Evolutionary conservation across 1,140 invertebrate species (phyloP).

Genomic region (Bombus waltoni): DNA sequence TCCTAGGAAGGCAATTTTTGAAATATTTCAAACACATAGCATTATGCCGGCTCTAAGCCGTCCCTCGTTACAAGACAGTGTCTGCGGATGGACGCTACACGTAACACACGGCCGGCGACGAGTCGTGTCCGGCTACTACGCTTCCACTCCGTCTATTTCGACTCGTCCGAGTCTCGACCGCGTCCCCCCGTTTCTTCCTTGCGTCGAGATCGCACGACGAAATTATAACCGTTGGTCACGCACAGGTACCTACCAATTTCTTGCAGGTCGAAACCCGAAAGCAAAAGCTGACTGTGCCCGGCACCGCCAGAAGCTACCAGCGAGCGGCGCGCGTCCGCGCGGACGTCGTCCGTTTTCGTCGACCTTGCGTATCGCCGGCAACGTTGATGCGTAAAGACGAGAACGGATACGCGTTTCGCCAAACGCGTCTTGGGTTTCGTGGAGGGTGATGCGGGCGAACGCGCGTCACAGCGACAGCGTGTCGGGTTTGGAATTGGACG

Average conservation of each 20-base stretch:
- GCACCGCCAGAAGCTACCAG: not conserved
- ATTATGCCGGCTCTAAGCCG: conserved; percentile 75
- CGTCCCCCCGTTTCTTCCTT: not conserved
- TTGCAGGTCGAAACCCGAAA: conserved; percentile 35
- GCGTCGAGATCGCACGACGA: conserved; percentile 22
- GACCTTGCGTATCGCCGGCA: no score
- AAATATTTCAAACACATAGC: conserved; percentile 82
- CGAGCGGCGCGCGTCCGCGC: no score
- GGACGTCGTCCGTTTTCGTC: no score
- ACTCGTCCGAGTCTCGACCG: not conserved
- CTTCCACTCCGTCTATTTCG: not conserved
- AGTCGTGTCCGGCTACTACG: no score
- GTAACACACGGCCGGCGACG: no score
- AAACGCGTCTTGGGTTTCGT: no score
- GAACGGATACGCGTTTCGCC: no score
- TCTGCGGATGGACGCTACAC: conserved; percentile 45
- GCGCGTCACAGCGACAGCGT: not conserved
- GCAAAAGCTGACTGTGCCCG: conserved; percentile 25
- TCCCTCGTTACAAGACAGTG: conserved; percentile 79
- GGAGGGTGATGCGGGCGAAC: not conserved
- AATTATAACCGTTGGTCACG: conserved; percentile 38
- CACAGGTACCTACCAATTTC: conserved; percentile 52
- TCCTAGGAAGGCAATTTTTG: conserved; percentile 82
- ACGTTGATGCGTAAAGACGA: no score
- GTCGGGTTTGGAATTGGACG: not conserved